phyloP scores from a whole-genome alignment of 2,113 vertebrate species.

The Pygoscelis adeliae region DNA sequence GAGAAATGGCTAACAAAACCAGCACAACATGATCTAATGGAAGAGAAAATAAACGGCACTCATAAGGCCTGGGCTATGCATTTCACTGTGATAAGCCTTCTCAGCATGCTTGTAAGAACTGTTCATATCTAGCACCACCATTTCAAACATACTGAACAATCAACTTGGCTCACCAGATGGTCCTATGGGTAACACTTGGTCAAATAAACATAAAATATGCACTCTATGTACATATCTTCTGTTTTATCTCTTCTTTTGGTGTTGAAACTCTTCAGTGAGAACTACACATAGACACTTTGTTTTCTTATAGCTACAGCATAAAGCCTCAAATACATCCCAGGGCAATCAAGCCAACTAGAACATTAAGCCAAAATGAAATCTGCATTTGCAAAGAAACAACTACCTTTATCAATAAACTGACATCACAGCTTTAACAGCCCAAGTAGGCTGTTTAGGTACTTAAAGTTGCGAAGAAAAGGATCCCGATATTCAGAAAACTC shows the following conservation, averaged over 20 bases:
- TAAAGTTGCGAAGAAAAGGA: neutral
- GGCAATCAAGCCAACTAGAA: neutral
- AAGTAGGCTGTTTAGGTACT: neutral
- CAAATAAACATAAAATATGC: slow-evolving; percentile 19
- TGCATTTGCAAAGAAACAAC: neutral
- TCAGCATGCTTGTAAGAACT: neutral
- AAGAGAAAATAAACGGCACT: neutral
- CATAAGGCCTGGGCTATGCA: neutral
- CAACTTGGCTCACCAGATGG: slow-evolving; percentile 18
- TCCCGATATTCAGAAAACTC: neutral
- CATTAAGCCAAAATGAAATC: neutral
- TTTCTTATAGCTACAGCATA: neutral
- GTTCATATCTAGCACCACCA: neutral
- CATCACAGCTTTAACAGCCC: neutral
- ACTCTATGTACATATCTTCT: neutral
- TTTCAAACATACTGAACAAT: slow-evolving; percentile 20
- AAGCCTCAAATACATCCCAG: neutral
- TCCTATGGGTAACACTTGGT: neutral
- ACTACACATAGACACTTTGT: neutral
- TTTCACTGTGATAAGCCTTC: neutral
- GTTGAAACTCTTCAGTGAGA: neutral
- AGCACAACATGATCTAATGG: neutral
- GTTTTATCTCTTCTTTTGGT: neutral
- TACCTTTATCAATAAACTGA: slow-evolving; percentile 15
- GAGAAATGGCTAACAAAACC: slow-evolving; percentile 17